Evolutionary conservation across 2,888 invertebrate species (phyloP), one percentile per base, ranked within the genome.

Genomic region (Tridacna crocea): DNA sequence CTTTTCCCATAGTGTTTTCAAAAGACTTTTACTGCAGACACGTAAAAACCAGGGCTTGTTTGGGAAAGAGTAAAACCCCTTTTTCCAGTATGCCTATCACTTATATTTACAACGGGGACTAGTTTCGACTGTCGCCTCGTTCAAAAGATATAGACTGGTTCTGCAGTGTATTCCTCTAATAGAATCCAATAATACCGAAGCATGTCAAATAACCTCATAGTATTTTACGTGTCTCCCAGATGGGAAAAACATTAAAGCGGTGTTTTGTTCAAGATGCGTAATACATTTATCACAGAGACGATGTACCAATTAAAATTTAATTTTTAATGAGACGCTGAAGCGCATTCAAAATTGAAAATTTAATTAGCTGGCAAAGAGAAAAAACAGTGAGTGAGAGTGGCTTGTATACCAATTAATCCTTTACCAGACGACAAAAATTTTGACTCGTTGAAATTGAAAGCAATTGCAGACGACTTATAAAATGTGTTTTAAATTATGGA

Each of bases 261-360:
- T 66, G 46, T 66, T 51, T 24, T 70, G 70, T 24, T 51, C 70
- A 70, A 17, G 26, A 51, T 24, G 46, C 24, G 70, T 17, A 61
- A 61, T 74, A 47, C 47, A 61, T 47, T 74, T 74, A 63, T 74
- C 74, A 61, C 61, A 46, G 46, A 61, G 61, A 74, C 60, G 47
- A 46, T 60, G 61, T 74, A 48, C 75, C 75, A 75, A 75, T 75
- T 75, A 75, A 75, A 75, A 75, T 75, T 75, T 65, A 75, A 65
- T 75, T 75, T 51, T 75, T 75, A 65, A 75, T 75, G 61, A 75
- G 46, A n/a, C 51, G n/a, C 51, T 47, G 70, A 51, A 51, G 70
- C 48, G 51, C 46, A 46, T 70, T 70, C 70, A 70, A 70, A 70
- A 26, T 70, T 70, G 70, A 70, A 70, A 36, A 70, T 26, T 70